Conservation (phyloP, 2,888 invertebrate genomes). For the Serripes groenlandicus region DNA sequence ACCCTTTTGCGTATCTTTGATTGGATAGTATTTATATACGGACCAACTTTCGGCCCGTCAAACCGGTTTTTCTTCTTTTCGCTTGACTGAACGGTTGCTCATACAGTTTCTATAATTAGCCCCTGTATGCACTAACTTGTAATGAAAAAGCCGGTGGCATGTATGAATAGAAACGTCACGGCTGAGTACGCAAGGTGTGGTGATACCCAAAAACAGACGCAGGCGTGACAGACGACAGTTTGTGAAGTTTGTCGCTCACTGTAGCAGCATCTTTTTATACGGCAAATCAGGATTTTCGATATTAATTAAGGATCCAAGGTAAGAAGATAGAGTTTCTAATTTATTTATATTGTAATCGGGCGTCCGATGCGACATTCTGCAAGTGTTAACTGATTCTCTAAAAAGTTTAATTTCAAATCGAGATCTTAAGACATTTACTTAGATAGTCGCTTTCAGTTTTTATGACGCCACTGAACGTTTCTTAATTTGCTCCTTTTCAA, state of each 20-base stretch:
- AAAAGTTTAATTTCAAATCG: too few species aligned
- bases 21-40: conserved; percentile 19
- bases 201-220: conserved; percentile 52
- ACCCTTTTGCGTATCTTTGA: not conserved
- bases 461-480: too few species aligned
- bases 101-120: conserved; percentile 48
- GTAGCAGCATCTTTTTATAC: not conserved
- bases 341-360: too few species aligned
- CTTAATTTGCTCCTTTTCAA: too few species aligned
- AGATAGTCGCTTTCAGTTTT: too few species aligned
- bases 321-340: not conserved
- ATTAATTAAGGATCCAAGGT: not conserved
- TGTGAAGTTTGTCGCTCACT: not conserved
- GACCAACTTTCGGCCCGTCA: conserved; percentile 9
- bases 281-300: not conserved
- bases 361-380: too few species aligned
- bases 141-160: conserved; percentile 46
- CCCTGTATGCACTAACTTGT: conserved; percentile 17
- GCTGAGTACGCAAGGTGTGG: conserved; percentile 62
- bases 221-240: conserved; percentile 37
- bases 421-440: too few species aligned
- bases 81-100: conserved; percentile 38
- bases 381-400: too few species aligned
- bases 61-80: conserved; percentile 66
- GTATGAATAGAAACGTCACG: conserved; percentile 43